Percentiles rank a stretch among this genome's conserved stretches.
Conservation (phyloP, 2,888 invertebrate species). For the Diaperis boleti region DNA sequence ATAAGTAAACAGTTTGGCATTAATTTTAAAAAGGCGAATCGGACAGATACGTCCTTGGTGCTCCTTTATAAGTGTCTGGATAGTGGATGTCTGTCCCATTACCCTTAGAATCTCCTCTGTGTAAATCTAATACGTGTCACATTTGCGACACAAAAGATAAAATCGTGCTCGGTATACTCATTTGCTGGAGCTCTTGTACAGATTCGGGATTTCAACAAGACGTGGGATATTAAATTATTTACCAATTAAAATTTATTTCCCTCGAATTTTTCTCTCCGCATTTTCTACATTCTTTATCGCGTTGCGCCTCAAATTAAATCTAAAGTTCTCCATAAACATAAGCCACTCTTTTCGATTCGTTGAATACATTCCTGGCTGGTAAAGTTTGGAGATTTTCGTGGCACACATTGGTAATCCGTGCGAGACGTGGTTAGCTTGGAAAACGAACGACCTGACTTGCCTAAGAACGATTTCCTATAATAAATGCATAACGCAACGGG, state of each 20-base stretch:
- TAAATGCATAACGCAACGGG: conserved; percentile 47
- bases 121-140: conserved; percentile 38
- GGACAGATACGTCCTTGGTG: conserved; percentile 5
- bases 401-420: conserved; percentile 48
- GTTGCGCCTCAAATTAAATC: too few relatives aligned
- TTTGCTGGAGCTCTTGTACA: neutral
- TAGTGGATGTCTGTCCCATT: conserved; percentile 19
- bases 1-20: neutral
- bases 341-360: too few relatives aligned
- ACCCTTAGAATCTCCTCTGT: conserved; percentile 2
- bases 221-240: neutral
- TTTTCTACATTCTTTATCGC: too few relatives aligned
- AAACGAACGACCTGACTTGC: conserved; percentile 48
- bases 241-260: too few relatives aligned
- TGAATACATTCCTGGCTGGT: neutral
- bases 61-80: conserved; percentile 28
- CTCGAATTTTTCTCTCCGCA: too few relatives aligned
- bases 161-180: conserved; percentile 10
- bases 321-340: too few relatives aligned
- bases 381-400: conserved; percentile 45
- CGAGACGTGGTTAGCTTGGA: conserved; percentile 46
- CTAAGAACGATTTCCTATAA: conserved; percentile 46
- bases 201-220: neutral
- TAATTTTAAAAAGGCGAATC: conserved; percentile 6
- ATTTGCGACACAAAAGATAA: conserved; percentile 21